Conservation (phyloP, 1,140 invertebrate species). For the Drosophila sp. region DNA sequence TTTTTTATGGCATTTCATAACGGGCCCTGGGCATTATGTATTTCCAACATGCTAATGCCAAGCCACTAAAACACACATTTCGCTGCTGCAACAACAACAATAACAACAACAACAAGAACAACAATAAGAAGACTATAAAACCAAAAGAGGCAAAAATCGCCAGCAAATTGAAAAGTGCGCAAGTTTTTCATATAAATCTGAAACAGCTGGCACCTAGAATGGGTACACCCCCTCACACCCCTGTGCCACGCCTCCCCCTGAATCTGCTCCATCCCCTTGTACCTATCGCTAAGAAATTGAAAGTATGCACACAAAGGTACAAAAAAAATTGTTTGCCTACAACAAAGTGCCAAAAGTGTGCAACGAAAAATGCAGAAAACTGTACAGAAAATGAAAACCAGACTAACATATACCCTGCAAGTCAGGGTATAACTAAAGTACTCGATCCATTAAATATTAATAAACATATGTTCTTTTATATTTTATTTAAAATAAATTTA, state of each 20-base stretch:
- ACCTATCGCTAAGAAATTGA: conserved; percentile 21
- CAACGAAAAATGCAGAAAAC: conserved; percentile 7
- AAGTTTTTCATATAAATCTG: conserved; percentile 77
- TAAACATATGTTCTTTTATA: no score
- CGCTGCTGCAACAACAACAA: conserved; percentile 26
- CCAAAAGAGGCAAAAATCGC: conserved; percentile 57
- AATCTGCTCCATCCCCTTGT: neutral
- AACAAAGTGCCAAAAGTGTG: conserved; percentile 9
- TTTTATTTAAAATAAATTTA: no score
- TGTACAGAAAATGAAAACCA: neutral
- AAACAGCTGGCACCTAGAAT: conserved; percentile 55
- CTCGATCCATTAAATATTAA: no score
- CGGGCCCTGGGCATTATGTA: conserved; percentile 57
- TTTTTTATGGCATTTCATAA: conserved; percentile 57
- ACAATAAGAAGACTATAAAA: conserved; percentile 22
- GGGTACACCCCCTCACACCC: neutral
- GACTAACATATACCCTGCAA: neutral
- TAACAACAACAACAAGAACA: conserved; percentile 9
- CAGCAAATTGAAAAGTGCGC: conserved; percentile 67
- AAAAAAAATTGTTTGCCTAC: conserved; percentile 30
- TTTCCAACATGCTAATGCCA: conserved; percentile 73
- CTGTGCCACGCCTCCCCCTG: no score
- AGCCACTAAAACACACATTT: conserved; percentile 79
- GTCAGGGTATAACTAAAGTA: no score
- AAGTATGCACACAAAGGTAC: conserved; percentile 40